Conservation (phyloP, 2,113 vertebrate species). For the Corythornis cristatus region DNA sequence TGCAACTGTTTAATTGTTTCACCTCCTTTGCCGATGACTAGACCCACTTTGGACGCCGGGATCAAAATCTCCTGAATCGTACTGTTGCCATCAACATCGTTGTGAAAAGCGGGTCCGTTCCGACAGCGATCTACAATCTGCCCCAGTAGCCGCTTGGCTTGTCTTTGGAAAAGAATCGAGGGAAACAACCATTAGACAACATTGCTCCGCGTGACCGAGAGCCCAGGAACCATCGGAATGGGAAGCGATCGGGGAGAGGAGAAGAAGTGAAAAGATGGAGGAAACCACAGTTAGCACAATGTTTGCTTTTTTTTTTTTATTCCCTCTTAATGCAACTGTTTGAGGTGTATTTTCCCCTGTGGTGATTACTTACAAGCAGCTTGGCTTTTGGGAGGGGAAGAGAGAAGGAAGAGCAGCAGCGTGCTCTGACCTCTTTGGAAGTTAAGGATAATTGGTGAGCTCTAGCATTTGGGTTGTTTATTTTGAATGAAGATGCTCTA, state of each 20-base stretch:
- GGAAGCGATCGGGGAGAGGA: slow-evolving; percentile 30
- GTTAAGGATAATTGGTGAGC: background rate
- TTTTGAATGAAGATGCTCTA: background rate
- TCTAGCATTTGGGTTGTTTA: background rate
- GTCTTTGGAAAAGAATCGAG: slow-evolving; percentile 80
- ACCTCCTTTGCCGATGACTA: slow-evolving; percentile 98
- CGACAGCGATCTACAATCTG: slow-evolving; percentile 98
- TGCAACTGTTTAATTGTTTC: slow-evolving; percentile 98
- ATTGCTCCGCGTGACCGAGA: background rate
- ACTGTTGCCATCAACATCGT: slow-evolving; percentile 88
- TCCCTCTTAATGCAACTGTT: background rate
- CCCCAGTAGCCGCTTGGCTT: slow-evolving; percentile 93
- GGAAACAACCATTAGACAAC: slow-evolving; percentile 59
- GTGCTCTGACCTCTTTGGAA: slow-evolving; percentile 48
- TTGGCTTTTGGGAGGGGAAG: background rate
- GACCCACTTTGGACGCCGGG: slow-evolving; percentile 96
- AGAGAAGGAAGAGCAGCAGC: slow-evolving; percentile 45
- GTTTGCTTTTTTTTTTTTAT: background rate
- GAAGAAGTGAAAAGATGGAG: slow-evolving; percentile 61
- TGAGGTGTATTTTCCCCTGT: background rate
- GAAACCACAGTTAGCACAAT: slow-evolving; percentile 67
- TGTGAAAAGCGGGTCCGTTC: slow-evolving; percentile 94
- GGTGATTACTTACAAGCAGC: background rate
- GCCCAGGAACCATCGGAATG: slow-evolving; percentile 9
- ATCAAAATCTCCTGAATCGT: slow-evolving; percentile 95